A percentile compares a stretch with the other conserved stretches of the same genome.
phyloP scores from a whole-genome alignment of 2,888 invertebrate genomes.

The Tachina grossa region DNA sequence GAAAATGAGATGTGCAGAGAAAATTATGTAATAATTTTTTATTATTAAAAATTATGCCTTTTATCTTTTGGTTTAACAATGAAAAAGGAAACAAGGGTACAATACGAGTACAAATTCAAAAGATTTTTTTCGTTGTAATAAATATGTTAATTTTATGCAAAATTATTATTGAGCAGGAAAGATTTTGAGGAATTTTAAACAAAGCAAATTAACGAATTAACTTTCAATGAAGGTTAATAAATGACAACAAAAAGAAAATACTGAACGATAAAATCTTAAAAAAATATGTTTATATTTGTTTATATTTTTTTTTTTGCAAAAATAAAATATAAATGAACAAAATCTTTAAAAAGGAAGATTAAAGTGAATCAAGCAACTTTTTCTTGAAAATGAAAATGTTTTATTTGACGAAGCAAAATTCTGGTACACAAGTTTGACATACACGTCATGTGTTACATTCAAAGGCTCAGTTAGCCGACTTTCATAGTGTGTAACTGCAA shows the following conservation, averaged over 20 bases:
- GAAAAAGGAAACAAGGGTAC: background rate
- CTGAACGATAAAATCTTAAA: background rate
- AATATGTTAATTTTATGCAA: constrained; percentile 33
- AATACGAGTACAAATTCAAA: background rate
- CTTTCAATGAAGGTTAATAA: constrained; percentile 25
- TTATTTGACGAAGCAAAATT: background rate
- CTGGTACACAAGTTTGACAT: too few species aligned
- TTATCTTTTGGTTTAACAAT: background rate
- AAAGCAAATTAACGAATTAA: background rate
- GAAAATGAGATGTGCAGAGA: too few species aligned
- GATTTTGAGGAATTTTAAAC: background rate
- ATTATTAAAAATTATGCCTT: too few species aligned
- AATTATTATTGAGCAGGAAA: background rate
- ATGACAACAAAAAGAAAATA: background rate
- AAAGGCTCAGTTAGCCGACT: too few species aligned
- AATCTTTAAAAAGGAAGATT: background rate
- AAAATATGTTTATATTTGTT: too few species aligned
- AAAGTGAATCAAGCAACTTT: background rate
- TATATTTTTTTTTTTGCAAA: background rate
- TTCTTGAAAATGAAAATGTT: too few species aligned
- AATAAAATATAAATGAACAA: background rate
- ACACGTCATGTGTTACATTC: too few species aligned
- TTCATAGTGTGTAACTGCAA: too few species aligned
- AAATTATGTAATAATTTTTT: too few species aligned
- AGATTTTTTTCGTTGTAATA: background rate